Evolutionary conservation across 1,140 invertebrate species (phyloP).

Genomic region (Odontomachus brunneus): DNA sequence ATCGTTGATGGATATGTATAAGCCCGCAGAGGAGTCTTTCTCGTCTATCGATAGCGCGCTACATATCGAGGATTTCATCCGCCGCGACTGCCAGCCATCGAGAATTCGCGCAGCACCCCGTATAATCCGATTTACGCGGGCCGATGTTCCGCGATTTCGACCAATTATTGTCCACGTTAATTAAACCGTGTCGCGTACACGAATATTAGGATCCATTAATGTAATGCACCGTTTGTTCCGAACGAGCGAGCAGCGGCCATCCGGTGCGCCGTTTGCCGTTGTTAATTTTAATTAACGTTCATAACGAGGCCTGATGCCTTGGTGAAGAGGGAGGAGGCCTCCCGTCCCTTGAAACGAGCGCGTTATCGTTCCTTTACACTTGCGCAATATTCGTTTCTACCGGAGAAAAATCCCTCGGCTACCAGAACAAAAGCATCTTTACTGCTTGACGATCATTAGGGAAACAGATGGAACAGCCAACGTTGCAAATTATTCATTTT

Average conservation of each 20-base stretch:
- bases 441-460: too few relatives aligned
- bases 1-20: slow-evolving; percentile 37
- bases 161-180: slow-evolving; percentile 72
- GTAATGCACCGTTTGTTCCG: slow-evolving; percentile 62
- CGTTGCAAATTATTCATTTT: too few relatives aligned
- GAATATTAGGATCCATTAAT: slow-evolving; percentile 72
- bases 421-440: too few relatives aligned
- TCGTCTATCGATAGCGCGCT: neutral
- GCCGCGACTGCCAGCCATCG: slow-evolving; percentile 35
- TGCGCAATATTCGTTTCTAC: too few relatives aligned
- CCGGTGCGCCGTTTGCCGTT: slow-evolving; percentile 31
- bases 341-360: neutral
- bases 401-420: too few relatives aligned
- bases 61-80: slow-evolving; percentile 4
- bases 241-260: slow-evolving; percentile 39
- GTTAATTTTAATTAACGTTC: slow-evolving; percentile 63
- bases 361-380: too few relatives aligned
- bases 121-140: slow-evolving; percentile 66
- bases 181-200: slow-evolving; percentile 66
- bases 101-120: slow-evolving; percentile 60
- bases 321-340: too few relatives aligned
- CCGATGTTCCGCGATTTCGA: slow-evolving; percentile 64
- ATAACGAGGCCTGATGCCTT: slow-evolving; percentile 64
- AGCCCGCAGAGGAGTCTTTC: slow-evolving; percentile 28
- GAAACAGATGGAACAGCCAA: too few relatives aligned